Base-by-base conservation (phyloP, 92 coral and sea anemone genomes). In the Epizoanthus ramosus region DNA sequence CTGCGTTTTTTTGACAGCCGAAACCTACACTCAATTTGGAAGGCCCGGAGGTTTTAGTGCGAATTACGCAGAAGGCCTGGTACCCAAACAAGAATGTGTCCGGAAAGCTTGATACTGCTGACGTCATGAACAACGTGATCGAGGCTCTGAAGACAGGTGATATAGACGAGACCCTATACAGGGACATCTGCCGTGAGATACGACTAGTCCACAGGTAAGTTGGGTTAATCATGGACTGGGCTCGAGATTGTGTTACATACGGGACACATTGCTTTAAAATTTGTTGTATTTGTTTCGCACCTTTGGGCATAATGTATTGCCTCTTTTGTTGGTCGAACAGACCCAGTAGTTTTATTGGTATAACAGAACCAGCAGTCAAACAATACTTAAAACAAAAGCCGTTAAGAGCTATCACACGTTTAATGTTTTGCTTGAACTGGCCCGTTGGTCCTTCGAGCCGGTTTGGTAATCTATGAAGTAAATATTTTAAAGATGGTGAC, bases 61-160 rank as follows among this genome's bases (percentile, higher is more conserved):
- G 71, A 15, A 86, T 91, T 69, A 52, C 24, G 1, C 85, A 66
- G 25, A 91, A 87, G 61, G 18, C 43, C n/a, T 92, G 95, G 95
- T 92, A 87, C 79, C 93, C 95, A n/a, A 50, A 83, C 22, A 67
- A n/a, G 75, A 61, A 22, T 9, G 47, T 41, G 16, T 61, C 67
- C 63, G 83, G 76, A 15, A 52, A 56, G 25, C 73, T 85, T 7
- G 74, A 66, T 21, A 64, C 56, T 17, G 79, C 70, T 17, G 86
- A 74, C 5, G 88, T 87, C 69, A 19, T 89, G 56, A 87, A 89
- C 64, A 74, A 73, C 84, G 91, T 89, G 33, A 74, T 57, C 14
- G 81, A 53, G 13, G 90, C 70, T 10, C 16, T 87, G 45, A 50
- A 58, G 45, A 35, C 57, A 22, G 82, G 18, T 10, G 82, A 63